Conservation (phyloP, 2,797 vertebrate genomes). For the Pipistrellus nathusii region DNA sequence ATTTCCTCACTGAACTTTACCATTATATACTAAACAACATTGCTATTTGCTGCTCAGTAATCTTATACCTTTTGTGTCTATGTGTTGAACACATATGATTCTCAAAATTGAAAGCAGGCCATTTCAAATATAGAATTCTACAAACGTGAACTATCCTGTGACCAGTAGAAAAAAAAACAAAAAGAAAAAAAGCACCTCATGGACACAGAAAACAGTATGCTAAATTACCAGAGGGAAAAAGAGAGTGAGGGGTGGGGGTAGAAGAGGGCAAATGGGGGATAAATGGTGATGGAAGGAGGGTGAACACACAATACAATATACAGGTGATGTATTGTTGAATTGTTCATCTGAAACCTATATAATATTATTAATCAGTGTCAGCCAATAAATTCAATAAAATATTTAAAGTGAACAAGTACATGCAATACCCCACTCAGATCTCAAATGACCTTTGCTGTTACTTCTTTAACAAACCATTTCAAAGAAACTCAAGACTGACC, state of each 20-base stretch:
- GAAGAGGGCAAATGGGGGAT: not conserved
- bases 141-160: conserved; percentile 64
- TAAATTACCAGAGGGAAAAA: not conserved
- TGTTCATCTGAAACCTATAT: not conserved
- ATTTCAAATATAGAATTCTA: conserved; percentile 69
- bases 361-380: not conserved
- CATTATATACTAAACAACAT: not conserved
- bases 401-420: not conserved
- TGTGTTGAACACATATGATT: conserved; percentile 38
- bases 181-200: not conserved
- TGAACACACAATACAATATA: not conserved
- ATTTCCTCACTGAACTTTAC: not conserved
- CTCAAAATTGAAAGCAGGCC: conserved; percentile 66
- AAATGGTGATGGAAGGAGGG: not conserved
- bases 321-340: not conserved
- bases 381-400: not conserved
- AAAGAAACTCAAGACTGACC: not conserved
- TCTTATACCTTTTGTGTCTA: conserved; percentile 41
- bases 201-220: not conserved
- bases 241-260: no score
- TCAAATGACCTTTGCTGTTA: conserved; percentile 9
- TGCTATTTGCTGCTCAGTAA: conserved; percentile 53
- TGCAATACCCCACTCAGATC: conserved; percentile 25
- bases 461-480: conserved; percentile 72
- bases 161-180: not conserved